These are phyloP conservation scores for Drosophila chauvacae DNA, from an alignment of 1,140 invertebrate genomes.

Conservation along the genomic window DNA sequence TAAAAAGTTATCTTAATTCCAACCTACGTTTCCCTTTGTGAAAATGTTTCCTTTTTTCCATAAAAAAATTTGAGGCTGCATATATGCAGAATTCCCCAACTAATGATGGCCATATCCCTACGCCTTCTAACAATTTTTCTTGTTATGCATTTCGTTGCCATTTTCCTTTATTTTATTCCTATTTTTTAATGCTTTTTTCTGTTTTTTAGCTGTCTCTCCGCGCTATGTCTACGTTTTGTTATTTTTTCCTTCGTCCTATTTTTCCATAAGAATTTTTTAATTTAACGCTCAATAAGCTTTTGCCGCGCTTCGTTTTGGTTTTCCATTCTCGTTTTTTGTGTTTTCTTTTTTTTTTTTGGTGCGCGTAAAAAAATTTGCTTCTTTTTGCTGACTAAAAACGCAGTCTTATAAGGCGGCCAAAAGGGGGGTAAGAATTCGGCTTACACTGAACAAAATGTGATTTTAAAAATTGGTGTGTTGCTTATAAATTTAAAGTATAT, in stretches of 20 bases:
- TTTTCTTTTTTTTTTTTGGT: conserved; percentile 34
- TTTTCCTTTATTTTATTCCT: conserved; percentile 22
- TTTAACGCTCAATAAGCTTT: conserved; percentile 83
- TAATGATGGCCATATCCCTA: conserved; percentile 36
- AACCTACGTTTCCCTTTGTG: too few species aligned
- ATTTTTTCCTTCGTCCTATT: conserved; percentile 17
- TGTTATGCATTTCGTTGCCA: conserved; percentile 25
- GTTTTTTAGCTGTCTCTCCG: conserved; percentile 8
- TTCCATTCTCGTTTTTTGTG: conserved; percentile 33
- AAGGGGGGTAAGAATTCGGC: conserved; percentile 8
- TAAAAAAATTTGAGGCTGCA: background rate
- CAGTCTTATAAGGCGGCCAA: conserved; percentile 45
- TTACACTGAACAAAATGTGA: conserved; percentile 1
- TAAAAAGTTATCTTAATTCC: background rate
- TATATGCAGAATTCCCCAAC: conserved; percentile 27
- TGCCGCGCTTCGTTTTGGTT: conserved; percentile 64
- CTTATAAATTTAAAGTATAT: background rate
- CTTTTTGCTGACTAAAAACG: conserved; percentile 52
- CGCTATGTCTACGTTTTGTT: conserved; percentile 17
- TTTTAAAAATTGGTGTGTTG: too few species aligned
- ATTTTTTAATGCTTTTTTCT: conserved; percentile 1
- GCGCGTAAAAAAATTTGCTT: conserved; percentile 14
- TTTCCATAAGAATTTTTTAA: conserved; percentile 79
- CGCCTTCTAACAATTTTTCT: conserved; percentile 32
- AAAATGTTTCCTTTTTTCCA: background rate